phyloP scores from a whole-genome alignment of 1,140 invertebrate genomes.

The Drosophila chauvacae region DNA sequence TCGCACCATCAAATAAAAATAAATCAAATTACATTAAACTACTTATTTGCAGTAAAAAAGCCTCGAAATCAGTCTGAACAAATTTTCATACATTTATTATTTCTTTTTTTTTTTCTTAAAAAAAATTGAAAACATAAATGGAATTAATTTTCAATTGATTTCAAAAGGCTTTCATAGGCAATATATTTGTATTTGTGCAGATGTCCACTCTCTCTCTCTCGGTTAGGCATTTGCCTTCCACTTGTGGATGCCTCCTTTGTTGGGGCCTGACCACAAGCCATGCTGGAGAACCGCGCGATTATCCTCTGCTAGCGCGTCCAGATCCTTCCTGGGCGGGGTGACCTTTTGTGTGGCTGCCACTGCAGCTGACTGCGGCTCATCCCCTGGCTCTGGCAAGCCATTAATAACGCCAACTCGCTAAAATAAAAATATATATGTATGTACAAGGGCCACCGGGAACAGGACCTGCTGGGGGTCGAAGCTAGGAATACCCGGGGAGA shows the following conservation, averaged over 20 bases:
- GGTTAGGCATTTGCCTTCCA: neutral
- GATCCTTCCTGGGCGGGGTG: slow-evolving; percentile 24
- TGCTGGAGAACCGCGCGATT: slow-evolving; percentile 13
- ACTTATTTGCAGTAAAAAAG: neutral
- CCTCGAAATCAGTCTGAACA: neutral
- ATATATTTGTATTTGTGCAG: neutral
- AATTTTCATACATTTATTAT: neutral
- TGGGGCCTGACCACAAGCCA: neutral
- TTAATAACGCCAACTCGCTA: slow-evolving; percentile 58
- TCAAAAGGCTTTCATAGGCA: neutral
- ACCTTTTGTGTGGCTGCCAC: slow-evolving; percentile 59
- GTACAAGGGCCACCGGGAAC: neutral
- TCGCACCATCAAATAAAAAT: neutral
- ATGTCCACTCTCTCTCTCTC: neutral
- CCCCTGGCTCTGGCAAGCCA: slow-evolving; percentile 47
- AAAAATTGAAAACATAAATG: neutral
- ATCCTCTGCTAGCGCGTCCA: slow-evolving; percentile 10
- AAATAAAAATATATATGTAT: neutral
- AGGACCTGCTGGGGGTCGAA: neutral
- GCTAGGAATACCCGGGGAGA: neutral
- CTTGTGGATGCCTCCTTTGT: slow-evolving; percentile 8
- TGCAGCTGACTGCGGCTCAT: slow-evolving; percentile 24
- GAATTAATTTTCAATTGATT: neutral
- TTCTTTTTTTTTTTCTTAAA: neutral
- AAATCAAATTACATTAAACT: neutral